A percentile compares a stretch with the other conserved stretches of the same genome.
Evolutionary conservation across 2,797 vertebrate species (phyloP).

Genomic region (Coendou prehensilis): DNA sequence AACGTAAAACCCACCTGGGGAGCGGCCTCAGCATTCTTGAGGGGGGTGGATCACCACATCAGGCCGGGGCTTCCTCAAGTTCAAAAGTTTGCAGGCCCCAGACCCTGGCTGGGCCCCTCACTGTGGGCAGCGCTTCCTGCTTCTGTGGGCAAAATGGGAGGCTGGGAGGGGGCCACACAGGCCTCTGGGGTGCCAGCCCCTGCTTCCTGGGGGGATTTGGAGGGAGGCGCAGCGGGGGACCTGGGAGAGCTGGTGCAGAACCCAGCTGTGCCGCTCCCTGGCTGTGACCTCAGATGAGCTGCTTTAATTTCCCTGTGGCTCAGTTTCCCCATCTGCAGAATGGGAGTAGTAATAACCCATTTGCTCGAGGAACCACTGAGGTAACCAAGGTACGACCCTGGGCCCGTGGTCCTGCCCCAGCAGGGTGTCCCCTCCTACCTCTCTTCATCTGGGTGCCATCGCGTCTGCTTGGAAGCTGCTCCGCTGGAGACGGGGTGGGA

Average conservation of each 20-base stretch:
- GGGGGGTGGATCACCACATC: constrained; percentile 80
- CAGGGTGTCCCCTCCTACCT: background rate
- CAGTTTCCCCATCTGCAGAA: constrained; percentile 23
- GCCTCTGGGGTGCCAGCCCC: rapidly evolving
- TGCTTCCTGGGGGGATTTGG: background rate
- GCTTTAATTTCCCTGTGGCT: background rate
- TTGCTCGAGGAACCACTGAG: background rate
- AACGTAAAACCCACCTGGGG: constrained; percentile 74
- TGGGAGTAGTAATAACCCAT: background rate
- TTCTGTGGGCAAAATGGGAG: background rate
- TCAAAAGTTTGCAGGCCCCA: constrained; percentile 87
- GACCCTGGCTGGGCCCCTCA: constrained; percentile 32
- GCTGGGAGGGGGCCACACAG: rapidly evolving
- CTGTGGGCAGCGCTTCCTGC: constrained; percentile 35
- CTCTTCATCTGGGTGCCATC: background rate
- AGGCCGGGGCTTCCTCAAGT: constrained; percentile 84
- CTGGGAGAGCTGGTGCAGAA: background rate
- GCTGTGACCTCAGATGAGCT: too few relatives aligned
- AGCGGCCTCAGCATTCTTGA: constrained; percentile 86
- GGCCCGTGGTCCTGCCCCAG: background rate
- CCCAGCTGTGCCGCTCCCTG: background rate
- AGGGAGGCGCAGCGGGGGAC: background rate
- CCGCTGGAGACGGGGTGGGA: background rate
- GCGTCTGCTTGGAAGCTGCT: background rate
- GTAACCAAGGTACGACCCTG: background rate